Conservation (phyloP, 2,797 vertebrate genomes). For the Selene dorsalis region DNA sequence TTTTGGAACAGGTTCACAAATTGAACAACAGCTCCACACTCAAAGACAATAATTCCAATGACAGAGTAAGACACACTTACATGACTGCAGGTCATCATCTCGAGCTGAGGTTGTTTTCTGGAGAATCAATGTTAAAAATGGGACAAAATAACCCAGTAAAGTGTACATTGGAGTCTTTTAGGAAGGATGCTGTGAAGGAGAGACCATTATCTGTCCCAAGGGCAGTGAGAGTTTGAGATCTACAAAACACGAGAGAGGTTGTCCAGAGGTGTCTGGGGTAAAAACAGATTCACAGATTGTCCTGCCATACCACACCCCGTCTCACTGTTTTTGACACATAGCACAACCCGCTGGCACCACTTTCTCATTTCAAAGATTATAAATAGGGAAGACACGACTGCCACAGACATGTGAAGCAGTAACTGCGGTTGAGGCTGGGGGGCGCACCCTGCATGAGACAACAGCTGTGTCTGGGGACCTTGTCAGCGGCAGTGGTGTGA, state of each 20-base stretch:
- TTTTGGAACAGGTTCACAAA: background rate
- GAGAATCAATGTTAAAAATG: conserved; percentile 75
- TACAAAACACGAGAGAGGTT: conserved; percentile 44
- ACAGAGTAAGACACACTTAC: conserved; percentile 62
- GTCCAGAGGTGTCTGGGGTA: conserved; percentile 31
- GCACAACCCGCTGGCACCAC: conserved; percentile 23
- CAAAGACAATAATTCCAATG: background rate
- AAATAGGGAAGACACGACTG: conserved; percentile 47
- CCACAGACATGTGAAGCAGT: conserved; percentile 49
- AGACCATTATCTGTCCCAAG: conserved; percentile 64
- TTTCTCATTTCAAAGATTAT: conserved; percentile 48
- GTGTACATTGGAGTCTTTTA: conserved; percentile 69
- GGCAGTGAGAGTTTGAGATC: conserved; percentile 1
- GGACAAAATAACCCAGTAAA: conserved; percentile 70
- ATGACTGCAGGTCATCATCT: conserved; percentile 62
- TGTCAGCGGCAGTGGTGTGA: conserved; percentile 16
- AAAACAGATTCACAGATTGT: conserved; percentile 55
- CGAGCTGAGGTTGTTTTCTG: conserved; percentile 69
- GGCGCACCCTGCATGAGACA: conserved; percentile 40
- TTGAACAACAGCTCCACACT: background rate
- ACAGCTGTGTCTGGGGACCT: conserved; percentile 61
- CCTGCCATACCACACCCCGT: conserved; percentile 49
- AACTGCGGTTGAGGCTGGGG: conserved; percentile 14
- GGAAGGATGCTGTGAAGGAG: conserved; percentile 17
- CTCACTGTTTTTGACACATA: conserved; percentile 32